These are phyloP conservation scores for Erpobdella octoculata DNA, from an alignment of 2,888 invertebrate species.

Conservation along the genomic window DNA sequence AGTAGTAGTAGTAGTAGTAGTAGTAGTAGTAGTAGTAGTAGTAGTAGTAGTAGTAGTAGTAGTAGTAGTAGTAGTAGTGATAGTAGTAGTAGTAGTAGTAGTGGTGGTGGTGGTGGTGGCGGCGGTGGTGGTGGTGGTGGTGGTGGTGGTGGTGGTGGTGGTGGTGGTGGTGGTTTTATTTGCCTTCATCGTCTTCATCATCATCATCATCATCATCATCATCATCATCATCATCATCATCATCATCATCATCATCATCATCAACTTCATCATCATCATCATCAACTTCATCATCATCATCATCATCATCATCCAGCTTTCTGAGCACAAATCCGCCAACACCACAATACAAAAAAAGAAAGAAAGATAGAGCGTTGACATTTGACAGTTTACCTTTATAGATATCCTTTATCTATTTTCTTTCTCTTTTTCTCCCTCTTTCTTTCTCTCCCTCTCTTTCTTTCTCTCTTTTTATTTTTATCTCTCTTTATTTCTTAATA, in stretches of 20 bases:
- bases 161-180: not conserved
- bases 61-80: not conserved
- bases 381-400: too few species aligned
- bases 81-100: not conserved
- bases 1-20: not conserved
- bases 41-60: not conserved
- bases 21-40: not conserved
- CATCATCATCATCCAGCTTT: conserved; percentile 31
- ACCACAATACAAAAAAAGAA: too few species aligned
- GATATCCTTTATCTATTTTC: too few species aligned
- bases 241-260: not conserved
- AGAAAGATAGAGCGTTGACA: too few species aligned
- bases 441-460: too few species aligned
- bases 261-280: conserved; percentile 25
- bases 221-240: not conserved
- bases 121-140: not conserved
- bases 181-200: not conserved
- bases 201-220: not conserved
- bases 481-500: too few species aligned
- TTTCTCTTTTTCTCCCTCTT: too few species aligned
- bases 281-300: conserved; percentile 27
- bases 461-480: too few species aligned
- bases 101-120: not conserved
- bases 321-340: too few species aligned
- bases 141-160: not conserved